A percentile compares a stretch with the other conserved stretches of the same genome.
These are phyloP conservation scores for Cryptotermes secundus DNA, from an alignment of 1,140 invertebrate genomes.

Conservation along the genomic window DNA sequence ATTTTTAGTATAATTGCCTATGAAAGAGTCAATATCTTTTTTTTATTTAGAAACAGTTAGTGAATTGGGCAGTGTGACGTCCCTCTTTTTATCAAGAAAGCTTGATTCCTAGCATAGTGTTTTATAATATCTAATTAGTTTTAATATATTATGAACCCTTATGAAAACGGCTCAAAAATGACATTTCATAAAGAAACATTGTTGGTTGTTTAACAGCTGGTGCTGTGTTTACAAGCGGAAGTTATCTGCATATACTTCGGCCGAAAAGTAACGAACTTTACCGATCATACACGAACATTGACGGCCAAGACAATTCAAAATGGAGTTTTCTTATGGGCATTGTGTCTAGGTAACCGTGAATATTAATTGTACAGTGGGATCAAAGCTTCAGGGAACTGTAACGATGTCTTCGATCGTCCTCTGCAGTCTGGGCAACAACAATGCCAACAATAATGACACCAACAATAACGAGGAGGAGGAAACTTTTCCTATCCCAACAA, in stretches of 20 bases:
- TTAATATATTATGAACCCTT: neutral
- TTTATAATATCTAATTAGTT: neutral
- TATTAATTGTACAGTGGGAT: neutral
- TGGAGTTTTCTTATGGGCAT: neutral
- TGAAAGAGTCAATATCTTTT: neutral
- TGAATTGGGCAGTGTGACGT: too few species aligned
- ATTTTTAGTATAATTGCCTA: neutral
- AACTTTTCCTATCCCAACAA: constrained; percentile 30
- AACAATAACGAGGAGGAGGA: constrained; percentile 35
- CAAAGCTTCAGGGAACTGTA: constrained; percentile 23
- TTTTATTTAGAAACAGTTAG: neutral
- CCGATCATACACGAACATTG: neutral
- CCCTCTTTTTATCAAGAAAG: too few species aligned
- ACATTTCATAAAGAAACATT: neutral
- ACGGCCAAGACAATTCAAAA: neutral
- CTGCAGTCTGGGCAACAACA: constrained; percentile 34
- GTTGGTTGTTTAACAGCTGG: neutral
- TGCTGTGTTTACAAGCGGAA: neutral
- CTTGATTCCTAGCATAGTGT: neutral
- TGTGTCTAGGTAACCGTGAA: neutral
- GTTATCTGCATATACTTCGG: neutral
- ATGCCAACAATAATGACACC: constrained; percentile 34
- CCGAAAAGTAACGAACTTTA: neutral
- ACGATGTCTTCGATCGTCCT: constrained; percentile 34
- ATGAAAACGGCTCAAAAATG: neutral